Evolutionary conservation across 2,113 vertebrate genomes (phyloP).

Genomic region (Crotalus horridus): DNA sequence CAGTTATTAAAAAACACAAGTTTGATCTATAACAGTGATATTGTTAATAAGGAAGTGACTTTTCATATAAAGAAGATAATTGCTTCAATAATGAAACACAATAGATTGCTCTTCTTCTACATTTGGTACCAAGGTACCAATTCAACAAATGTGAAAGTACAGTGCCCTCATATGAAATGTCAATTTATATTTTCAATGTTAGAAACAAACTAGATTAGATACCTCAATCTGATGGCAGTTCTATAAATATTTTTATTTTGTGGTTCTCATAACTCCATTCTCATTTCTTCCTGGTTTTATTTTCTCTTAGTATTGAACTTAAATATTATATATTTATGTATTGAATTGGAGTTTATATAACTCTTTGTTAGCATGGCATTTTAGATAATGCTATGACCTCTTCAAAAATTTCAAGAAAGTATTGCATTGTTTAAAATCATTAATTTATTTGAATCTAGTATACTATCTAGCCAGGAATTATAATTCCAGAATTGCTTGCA

Average conservation of each 20-base stretch:
- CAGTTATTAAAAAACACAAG: constrained; percentile 51
- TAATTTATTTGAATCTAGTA: not conserved
- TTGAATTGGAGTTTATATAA: not conserved
- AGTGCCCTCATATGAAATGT: not conserved
- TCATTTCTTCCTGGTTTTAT: not conserved
- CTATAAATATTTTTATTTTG: not conserved
- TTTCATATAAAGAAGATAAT: not conserved
- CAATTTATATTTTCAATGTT: not conserved
- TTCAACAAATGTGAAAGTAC: not conserved
- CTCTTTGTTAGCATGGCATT: not conserved
- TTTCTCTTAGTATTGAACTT: not conserved
- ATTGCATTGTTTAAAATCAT: not conserved
- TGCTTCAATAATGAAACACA: not conserved
- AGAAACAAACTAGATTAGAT: not conserved
- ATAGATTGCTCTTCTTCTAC: not conserved
- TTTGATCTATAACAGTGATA: not conserved
- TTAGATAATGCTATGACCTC: not conserved
- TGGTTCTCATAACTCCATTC: not conserved
- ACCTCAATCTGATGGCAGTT: not conserved
- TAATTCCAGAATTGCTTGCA: not conserved
- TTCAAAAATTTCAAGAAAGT: not conserved
- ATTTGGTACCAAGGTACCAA: not conserved
- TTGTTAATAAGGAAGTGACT: constrained; percentile 11
- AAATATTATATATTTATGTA: not conserved
- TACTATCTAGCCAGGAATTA: not conserved